A percentile compares a stretch with the other conserved stretches of the same genome.
phyloP scores from a whole-genome alignment of 2,888 invertebrate genomes.

The Tachystola acroxantha region DNA sequence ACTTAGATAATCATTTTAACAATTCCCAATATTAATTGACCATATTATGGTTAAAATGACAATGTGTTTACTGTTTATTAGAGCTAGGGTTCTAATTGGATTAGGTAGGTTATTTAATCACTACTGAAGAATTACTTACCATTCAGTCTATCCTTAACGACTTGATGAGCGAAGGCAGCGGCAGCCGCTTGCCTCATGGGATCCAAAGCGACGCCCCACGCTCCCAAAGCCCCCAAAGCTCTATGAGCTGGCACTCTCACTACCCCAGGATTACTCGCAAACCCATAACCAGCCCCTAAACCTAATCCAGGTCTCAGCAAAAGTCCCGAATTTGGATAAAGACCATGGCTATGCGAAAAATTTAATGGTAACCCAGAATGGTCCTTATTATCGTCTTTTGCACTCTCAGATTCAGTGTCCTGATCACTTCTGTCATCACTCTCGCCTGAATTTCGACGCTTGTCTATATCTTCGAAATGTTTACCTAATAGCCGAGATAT shows the following conservation, averaged over 20 bases:
- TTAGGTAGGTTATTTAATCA: too few species aligned
- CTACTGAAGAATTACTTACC: constrained; percentile 83
- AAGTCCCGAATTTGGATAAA: constrained; percentile 60
- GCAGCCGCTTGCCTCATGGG: constrained; percentile 82
- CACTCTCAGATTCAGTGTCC: constrained; percentile 73
- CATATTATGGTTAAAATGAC: too few species aligned
- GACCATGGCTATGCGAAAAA: constrained; percentile 60
- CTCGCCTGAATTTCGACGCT: constrained; percentile 68
- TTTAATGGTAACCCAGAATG: constrained; percentile 51
- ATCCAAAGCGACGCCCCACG: constrained; percentile 80
- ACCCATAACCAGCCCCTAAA: constrained; percentile 74
- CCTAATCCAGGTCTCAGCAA: constrained; percentile 65
- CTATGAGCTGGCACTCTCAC: constrained; percentile 90
- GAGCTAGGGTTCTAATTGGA: too few species aligned
- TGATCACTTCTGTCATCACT: constrained; percentile 72
- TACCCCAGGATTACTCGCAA: constrained; percentile 84
- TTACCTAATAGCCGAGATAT: constrained; percentile 89
- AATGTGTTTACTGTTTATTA: too few species aligned
- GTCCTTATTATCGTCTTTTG: constrained; percentile 64
- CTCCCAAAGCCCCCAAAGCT: constrained; percentile 70
- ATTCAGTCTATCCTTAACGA: constrained; percentile 89
- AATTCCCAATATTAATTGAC: too few species aligned
- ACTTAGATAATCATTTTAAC: too few species aligned
- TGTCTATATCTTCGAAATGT: constrained; percentile 82
- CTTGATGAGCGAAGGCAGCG: constrained; percentile 88